phyloP scores from a whole-genome alignment of 2,888 invertebrate species.

The Nemoura dubitans region DNA sequence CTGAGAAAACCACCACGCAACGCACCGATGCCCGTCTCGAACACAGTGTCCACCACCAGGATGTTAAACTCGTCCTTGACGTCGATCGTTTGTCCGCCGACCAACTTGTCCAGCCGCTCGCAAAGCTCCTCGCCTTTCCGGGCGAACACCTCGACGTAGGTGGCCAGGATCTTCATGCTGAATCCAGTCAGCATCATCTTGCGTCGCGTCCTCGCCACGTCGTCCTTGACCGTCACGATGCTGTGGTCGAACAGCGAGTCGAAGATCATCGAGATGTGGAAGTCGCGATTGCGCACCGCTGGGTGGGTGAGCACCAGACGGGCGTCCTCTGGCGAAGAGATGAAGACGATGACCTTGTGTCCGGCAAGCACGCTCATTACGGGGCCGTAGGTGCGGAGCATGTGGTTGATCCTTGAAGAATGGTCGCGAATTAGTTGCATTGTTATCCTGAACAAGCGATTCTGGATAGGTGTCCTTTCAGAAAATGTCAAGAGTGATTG shows the following conservation, averaged over 20 bases:
- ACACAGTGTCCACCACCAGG: slow-evolving; percentile 50
- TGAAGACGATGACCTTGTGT: not conserved
- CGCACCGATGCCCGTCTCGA: slow-evolving; percentile 48
- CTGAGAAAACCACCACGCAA: not conserved
- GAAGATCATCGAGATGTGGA: not conserved
- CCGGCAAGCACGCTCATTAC: not conserved
- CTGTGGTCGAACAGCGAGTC: slow-evolving; percentile 25
- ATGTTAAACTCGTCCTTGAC: slow-evolving; percentile 43
- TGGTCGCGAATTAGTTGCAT: too few species aligned
- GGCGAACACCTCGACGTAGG: slow-evolving; percentile 42
- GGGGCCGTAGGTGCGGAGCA: not conserved
- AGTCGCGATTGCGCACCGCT: not conserved
- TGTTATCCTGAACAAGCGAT: not conserved
- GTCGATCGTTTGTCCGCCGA: slow-evolving; percentile 35
- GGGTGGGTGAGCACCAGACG: not conserved
- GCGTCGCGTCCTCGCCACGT: slow-evolving; percentile 42
- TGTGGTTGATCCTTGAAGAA: too few species aligned
- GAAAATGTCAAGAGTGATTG: too few species aligned
- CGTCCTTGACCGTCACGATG: slow-evolving; percentile 13
- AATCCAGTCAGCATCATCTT: slow-evolving; percentile 42
- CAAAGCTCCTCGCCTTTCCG: slow-evolving; percentile 39
- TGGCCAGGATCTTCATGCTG: slow-evolving; percentile 36
- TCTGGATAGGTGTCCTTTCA: too few species aligned
- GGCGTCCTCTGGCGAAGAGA: not conserved
- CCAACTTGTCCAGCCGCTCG: slow-evolving; percentile 2